Percentiles rank a stretch among this genome's conserved stretches.
Evolutionary conservation across 2,113 vertebrate genomes (phyloP).

Genomic region (Struthidea cinerea): DNA sequence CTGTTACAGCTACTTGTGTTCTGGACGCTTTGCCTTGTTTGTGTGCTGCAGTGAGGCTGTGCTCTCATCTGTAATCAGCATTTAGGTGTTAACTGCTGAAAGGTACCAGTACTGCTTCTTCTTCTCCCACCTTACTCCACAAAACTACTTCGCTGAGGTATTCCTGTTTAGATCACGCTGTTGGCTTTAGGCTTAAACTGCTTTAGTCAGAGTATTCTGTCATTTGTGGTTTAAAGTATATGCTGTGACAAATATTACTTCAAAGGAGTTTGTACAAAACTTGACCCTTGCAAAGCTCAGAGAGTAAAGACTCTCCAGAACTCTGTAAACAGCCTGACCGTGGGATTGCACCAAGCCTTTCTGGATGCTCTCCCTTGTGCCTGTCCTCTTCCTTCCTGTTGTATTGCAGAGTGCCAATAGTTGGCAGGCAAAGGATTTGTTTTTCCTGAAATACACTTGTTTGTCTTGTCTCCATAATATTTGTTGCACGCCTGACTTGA

Average conservation of each 20-base stretch:
- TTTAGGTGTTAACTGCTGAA: background rate
- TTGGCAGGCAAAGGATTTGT: background rate
- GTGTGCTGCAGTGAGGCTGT: background rate
- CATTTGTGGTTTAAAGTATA: background rate
- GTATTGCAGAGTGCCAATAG: background rate
- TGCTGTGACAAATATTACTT: background rate
- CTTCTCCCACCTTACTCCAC: background rate
- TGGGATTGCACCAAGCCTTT: background rate
- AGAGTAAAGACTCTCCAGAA: background rate
- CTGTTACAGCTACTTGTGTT: background rate
- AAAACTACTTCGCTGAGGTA: background rate
- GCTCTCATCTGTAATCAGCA: background rate
- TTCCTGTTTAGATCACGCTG: background rate
- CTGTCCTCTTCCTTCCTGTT: background rate
- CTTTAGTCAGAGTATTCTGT: background rate
- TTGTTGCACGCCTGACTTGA: background rate
- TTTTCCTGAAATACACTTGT: constrained; percentile 21
- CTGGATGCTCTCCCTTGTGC: background rate
- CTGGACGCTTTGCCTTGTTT: background rate
- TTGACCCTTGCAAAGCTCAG: background rate
- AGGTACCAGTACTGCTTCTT: background rate
- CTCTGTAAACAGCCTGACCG: background rate
- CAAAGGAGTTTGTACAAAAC: background rate
- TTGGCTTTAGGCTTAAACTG: background rate
- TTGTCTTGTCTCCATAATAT: constrained; percentile 25